A percentile compares a stretch with the other conserved stretches of the same genome.
Evolutionary conservation across 2,888 invertebrate species (phyloP).

Genomic region (Nysson spinosus): DNA sequence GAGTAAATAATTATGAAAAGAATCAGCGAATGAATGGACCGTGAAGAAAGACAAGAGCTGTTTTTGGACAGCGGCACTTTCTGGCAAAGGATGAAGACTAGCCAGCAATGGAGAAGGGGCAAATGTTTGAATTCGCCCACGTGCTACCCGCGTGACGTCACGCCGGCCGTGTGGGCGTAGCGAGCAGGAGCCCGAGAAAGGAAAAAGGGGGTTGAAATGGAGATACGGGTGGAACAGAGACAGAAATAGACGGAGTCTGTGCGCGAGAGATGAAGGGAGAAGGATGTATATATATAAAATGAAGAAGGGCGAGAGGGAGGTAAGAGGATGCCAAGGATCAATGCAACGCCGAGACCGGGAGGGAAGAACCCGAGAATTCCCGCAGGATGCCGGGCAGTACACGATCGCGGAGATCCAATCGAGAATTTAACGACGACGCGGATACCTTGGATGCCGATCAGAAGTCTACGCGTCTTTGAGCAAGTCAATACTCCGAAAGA

Average conservation of each 20-base stretch:
- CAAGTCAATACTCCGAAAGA: conserved; percentile 24
- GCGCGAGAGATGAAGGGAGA: no score
- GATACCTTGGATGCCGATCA: conserved; percentile 31
- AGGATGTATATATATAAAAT: no score
- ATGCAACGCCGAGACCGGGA: conserved; percentile 68
- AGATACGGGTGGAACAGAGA: conserved; percentile 70
- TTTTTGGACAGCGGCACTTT: conserved; percentile 18
- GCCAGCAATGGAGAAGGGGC: conserved; percentile 60
- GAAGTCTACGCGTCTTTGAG: conserved; percentile 17
- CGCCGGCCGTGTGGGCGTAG: conserved; percentile 76
- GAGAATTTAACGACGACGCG: conserved; percentile 37
- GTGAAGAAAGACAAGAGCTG: conserved; percentile 1
- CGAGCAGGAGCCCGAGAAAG: conserved; percentile 45
- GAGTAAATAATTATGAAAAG: conserved; percentile 6
- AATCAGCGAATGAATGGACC: conserved; percentile 7
- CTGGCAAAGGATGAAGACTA: conserved; percentile 10
- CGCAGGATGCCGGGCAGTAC: conserved; percentile 63
- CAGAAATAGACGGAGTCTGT: neutral
- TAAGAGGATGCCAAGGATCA: conserved; percentile 63
- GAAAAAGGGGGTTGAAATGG: conserved; percentile 71
- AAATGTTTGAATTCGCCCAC: conserved; percentile 75
- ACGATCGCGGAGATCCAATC: conserved; percentile 45
- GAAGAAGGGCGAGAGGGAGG: neutral
- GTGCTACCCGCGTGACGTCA: conserved; percentile 75
- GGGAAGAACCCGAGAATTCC: conserved; percentile 69